Percentiles rank a stretch among this genome's conserved stretches.
Evolutionary conservation across 2,888 invertebrate species (phyloP).

Genomic region (Caenorhabditis virilis): DNA sequence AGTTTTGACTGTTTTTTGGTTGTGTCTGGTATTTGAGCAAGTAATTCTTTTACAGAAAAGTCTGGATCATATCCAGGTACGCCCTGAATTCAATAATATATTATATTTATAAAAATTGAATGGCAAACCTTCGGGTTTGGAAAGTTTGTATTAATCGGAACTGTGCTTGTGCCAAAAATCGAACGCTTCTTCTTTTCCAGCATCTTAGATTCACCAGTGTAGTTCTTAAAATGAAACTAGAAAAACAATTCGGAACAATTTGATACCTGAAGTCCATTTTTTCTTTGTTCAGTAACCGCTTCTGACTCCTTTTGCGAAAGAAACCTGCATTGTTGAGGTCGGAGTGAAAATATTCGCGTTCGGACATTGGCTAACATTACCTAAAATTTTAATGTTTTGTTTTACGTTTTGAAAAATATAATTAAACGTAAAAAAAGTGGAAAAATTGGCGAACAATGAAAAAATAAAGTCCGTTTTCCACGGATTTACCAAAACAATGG

Average conservation of each 20-base stretch:
- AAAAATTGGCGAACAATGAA: too few species aligned
- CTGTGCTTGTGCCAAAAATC: conserved; percentile 47
- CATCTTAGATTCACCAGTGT: conserved; percentile 28
- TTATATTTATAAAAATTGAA: too few species aligned
- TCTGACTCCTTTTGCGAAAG: conserved; percentile 17
- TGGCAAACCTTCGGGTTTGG: conserved; percentile 59
- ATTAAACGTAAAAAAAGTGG: too few species aligned
- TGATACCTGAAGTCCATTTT: conserved; percentile 18
- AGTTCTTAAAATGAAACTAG: conserved; percentile 12
- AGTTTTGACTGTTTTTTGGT: conserved; percentile 48
- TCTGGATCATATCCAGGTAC: conserved; percentile 54
- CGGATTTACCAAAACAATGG: too few species aligned
- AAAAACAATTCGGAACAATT: neutral
- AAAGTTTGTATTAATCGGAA: conserved; percentile 57
- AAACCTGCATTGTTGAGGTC: too few species aligned
- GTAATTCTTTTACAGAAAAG: conserved; percentile 49
- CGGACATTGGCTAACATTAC: too few species aligned
- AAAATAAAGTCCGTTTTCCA: too few species aligned
- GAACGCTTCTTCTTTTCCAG: conserved; percentile 30
- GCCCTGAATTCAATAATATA: too few species aligned
- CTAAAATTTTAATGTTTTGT: too few species aligned
- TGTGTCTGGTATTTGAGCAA: conserved; percentile 46
- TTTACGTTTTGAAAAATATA: too few species aligned
- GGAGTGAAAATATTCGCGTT: too few species aligned
- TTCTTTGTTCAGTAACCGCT: conserved; percentile 9